Evolutionary conservation across 2,888 invertebrate species (phyloP).

Genomic region (Dryadula phaetusa): DNA sequence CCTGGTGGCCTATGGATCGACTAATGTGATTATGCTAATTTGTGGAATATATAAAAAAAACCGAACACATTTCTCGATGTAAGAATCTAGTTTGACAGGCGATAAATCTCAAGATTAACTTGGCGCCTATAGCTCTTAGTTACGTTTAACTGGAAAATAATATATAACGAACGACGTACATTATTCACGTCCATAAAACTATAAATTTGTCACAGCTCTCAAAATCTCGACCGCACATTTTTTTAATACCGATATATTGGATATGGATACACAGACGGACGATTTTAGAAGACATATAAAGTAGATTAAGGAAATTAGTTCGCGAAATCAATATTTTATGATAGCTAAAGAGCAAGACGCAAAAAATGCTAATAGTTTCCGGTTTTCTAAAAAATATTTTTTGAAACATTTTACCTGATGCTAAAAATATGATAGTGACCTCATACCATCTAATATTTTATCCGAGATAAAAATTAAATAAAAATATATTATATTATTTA

Average conservation of each 20-base stretch:
- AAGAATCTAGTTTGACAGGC: slow-evolving; percentile 41
- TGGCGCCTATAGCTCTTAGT: slow-evolving; percentile 48
- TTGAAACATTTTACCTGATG: background rate
- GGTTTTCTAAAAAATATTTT: background rate
- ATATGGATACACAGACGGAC: background rate
- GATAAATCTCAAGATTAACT: slow-evolving; percentile 46
- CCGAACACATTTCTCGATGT: slow-evolving; percentile 27
- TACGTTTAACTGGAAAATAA: slow-evolving; percentile 47
- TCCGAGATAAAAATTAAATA: background rate
- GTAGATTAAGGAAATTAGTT: slow-evolving; percentile 7
- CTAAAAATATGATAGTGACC: background rate
- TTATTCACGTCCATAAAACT: slow-evolving; percentile 46
- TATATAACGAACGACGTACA: slow-evolving; percentile 48
- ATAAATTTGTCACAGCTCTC: slow-evolving; percentile 45
- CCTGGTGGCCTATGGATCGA: slow-evolving; percentile 4
- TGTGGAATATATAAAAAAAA: slow-evolving; percentile 34
- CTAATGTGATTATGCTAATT: slow-evolving; percentile 40
- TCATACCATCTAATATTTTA: background rate
- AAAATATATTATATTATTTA: too few species aligned
- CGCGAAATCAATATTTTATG: slow-evolving; percentile 19
- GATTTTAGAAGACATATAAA: slow-evolving; percentile 16
- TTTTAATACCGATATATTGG: slow-evolving; percentile 16
- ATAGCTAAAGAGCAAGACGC: background rate
- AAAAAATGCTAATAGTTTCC: slow-evolving; percentile 19
- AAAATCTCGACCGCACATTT: slow-evolving; percentile 30